These are phyloP conservation scores for Smutsia gigantea DNA, from an alignment of 2,797 vertebrate species.

Conservation along the genomic window DNA sequence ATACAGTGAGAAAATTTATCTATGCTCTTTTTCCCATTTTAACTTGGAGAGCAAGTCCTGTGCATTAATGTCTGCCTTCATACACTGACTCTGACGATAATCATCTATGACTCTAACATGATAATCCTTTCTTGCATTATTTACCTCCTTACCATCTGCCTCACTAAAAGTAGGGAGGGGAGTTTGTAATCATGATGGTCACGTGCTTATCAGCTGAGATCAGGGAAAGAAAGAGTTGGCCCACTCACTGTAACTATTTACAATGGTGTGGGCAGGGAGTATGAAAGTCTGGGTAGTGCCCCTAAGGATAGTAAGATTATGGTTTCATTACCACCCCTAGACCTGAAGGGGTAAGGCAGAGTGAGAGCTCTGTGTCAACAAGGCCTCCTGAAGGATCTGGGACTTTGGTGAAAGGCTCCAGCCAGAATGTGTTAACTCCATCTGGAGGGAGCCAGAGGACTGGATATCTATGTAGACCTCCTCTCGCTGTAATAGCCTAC, in stretches of 20 bases:
- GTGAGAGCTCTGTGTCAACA: background rate
- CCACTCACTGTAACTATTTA: too few species aligned
- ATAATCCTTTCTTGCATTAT: background rate
- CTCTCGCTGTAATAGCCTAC: background rate
- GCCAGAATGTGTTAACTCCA: too few species aligned
- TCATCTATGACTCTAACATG: background rate
- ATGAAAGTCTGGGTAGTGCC: too few species aligned
- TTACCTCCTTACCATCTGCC: background rate
- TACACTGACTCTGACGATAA: too few species aligned
- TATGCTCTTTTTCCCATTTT: background rate
- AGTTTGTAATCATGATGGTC: background rate
- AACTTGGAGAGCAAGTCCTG: background rate
- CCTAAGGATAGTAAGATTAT: background rate
- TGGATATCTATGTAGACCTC: fast-evolving
- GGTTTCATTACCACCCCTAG: background rate
- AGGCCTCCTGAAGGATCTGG: background rate
- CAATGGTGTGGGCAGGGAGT: background rate
- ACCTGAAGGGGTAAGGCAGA: background rate
- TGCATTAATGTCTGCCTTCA: background rate
- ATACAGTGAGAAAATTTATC: background rate
- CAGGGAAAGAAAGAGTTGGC: background rate
- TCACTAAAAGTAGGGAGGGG: background rate
- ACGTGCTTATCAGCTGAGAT: too few species aligned
- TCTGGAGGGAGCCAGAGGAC: background rate
- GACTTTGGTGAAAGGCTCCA: background rate